These are phyloP conservation scores for Dreissena polymorpha DNA, from an alignment of 1,140 invertebrate species.

Conservation along the genomic window DNA sequence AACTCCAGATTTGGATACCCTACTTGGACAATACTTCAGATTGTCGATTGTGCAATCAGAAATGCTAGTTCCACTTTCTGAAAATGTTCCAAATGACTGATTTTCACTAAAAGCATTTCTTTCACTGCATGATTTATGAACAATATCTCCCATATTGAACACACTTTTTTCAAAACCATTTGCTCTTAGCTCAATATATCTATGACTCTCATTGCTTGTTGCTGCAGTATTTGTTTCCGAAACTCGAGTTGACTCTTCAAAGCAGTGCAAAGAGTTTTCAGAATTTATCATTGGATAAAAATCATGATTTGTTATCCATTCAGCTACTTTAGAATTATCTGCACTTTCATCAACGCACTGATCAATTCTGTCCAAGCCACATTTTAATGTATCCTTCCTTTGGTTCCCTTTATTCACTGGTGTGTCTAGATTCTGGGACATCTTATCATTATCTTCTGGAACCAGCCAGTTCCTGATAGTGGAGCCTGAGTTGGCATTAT, in stretches of 20 bases:
- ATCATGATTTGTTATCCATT: slow-evolving; percentile 35
- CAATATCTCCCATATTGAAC: background rate
- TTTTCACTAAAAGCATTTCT: slow-evolving; percentile 9
- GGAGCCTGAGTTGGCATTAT: slow-evolving; percentile 30
- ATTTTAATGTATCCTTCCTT: background rate
- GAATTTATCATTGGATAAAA: slow-evolving; percentile 10
- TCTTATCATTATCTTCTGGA: slow-evolving; percentile 27
- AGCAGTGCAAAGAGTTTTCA: background rate
- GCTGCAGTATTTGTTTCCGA: background rate
- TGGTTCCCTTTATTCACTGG: slow-evolving; percentile 6
- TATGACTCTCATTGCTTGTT: background rate
- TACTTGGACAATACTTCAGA: background rate
- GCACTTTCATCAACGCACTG: background rate
- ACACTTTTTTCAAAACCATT: background rate
- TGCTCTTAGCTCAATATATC: background rate
- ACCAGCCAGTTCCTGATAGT: slow-evolving; percentile 48
- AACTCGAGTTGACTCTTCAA: slow-evolving; percentile 1
- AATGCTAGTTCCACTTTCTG: slow-evolving; percentile 44
- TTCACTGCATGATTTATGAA: slow-evolving; percentile 24
- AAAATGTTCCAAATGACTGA: background rate
- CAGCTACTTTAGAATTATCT: slow-evolving; percentile 44
- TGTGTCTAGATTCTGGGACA: background rate
- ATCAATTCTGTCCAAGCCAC: too few relatives aligned
- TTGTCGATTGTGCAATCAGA: slow-evolving; percentile 37
- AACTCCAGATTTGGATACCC: background rate